phyloP scores from a whole-genome alignment of 2,113 vertebrate genomes.

The Pteruthius melanotis region DNA sequence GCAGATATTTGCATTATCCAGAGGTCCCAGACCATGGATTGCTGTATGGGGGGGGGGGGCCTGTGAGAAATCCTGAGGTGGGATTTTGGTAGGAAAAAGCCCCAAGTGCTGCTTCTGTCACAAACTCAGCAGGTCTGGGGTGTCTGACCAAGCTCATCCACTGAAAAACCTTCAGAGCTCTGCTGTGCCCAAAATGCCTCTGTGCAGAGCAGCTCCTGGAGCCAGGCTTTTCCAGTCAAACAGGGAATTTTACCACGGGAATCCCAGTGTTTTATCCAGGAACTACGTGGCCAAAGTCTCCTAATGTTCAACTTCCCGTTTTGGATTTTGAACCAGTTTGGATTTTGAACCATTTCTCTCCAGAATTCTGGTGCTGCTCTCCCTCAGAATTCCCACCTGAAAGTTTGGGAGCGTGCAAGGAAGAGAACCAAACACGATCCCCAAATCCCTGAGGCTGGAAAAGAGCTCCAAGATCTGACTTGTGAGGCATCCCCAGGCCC shows the following conservation, averaged over 20 bases:
- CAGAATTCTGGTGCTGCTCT: not conserved
- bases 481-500: not conserved
- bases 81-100: not conserved
- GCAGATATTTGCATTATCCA: not conserved
- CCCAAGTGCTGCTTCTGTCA: not conserved
- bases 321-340: not conserved
- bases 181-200: not conserved
- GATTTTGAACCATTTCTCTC: not conserved
- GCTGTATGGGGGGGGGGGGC: not conserved
- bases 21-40: not conserved
- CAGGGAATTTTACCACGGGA: not conserved
- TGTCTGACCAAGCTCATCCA: not conserved
- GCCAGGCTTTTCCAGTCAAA: not conserved
- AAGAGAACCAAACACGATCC: not conserved
- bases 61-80: not conserved
- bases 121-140: not conserved
- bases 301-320: not conserved
- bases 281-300: rapidly evolving
- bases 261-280: not conserved
- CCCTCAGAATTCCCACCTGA: too few species aligned
- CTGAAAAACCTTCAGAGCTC: not conserved
- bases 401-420: not conserved
- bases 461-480: not conserved
- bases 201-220: not conserved
- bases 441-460: not conserved